Percentiles rank a stretch among this genome's conserved stretches.
Conservation (phyloP, 2,888 invertebrate species). For the Darwinula stevensoni region DNA sequence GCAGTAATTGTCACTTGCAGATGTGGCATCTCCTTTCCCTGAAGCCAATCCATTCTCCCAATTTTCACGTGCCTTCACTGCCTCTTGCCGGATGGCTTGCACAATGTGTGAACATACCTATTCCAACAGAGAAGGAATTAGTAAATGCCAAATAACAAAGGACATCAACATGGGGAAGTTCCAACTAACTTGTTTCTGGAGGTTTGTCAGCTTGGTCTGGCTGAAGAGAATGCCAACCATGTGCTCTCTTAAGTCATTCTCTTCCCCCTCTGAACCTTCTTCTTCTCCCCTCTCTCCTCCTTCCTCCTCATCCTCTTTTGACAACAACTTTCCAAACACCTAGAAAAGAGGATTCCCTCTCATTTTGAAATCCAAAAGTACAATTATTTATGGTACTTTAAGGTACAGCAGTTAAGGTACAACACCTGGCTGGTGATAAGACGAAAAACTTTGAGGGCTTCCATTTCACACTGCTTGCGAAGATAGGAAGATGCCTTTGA, state of each 20-base stretch:
- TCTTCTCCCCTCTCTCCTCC: too few relatives aligned
- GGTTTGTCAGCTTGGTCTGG: conserved; percentile 62
- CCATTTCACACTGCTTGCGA: conserved; percentile 74
- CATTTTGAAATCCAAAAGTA: too few relatives aligned
- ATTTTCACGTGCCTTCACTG: conserved; percentile 53
- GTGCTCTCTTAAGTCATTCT: conserved; percentile 58
- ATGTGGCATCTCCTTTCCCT: background rate
- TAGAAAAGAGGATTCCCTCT: too few relatives aligned
- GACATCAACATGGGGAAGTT: too few relatives aligned
- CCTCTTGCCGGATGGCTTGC: conserved; percentile 66
- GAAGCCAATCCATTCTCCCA: conserved; percentile 38
- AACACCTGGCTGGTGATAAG: conserved; percentile 70
- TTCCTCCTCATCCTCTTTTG: too few relatives aligned
- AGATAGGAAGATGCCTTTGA: too few relatives aligned
- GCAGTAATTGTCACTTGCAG: conserved; percentile 90
- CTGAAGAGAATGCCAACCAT: conserved; percentile 89
- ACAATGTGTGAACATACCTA: conserved; percentile 37
- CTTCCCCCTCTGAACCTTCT: conserved; percentile 22
- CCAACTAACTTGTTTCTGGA: conserved; percentile 59
- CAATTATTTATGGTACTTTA: too few relatives aligned
- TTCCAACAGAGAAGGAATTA: too few relatives aligned
- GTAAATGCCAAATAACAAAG: too few relatives aligned
- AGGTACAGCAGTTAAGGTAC: too few relatives aligned
- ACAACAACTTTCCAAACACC: too few relatives aligned
- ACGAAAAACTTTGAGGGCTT: conserved; percentile 69